Percentiles rank a stretch among this genome's conserved stretches.
Evolutionary conservation across 1,140 invertebrate genomes (phyloP).

Genomic region (Bicyclus anynana): DNA sequence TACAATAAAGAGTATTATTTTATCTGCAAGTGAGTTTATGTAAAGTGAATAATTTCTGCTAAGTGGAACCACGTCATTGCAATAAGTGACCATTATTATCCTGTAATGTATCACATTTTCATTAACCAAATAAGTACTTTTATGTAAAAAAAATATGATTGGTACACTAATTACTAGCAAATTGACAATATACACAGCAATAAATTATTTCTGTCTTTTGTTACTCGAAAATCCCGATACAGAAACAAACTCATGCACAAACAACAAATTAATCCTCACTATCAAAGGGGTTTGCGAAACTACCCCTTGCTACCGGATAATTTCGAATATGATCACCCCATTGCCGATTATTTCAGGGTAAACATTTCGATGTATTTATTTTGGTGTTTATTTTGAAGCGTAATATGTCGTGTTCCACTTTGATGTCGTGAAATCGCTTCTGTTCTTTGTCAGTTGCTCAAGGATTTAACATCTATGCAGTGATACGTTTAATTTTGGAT

Average conservation of each 20-base stretch:
- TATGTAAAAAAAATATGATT: too few relatives aligned
- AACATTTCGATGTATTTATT: constrained; percentile 75
- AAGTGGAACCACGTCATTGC: too few relatives aligned
- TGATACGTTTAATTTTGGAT: constrained; percentile 61
- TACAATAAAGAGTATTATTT: too few relatives aligned
- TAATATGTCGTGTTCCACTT: constrained; percentile 76
- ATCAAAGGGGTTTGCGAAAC: constrained; percentile 60
- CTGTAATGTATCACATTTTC: too few relatives aligned
- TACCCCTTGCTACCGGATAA: constrained; percentile 68
- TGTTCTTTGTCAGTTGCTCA: constrained; percentile 68
- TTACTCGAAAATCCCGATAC: constrained; percentile 59
- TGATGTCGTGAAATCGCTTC: constrained; percentile 76
- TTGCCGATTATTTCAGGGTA: constrained; percentile 68
- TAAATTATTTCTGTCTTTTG: constrained; percentile 25
- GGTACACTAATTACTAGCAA: too few relatives aligned
- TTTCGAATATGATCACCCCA: constrained; percentile 71
- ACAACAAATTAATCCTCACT: constrained; percentile 67
- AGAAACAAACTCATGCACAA: constrained; percentile 51
- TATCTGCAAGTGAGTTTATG: too few relatives aligned
- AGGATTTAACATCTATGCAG: constrained; percentile 67
- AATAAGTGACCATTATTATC: too few relatives aligned
- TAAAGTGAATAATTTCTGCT: too few relatives aligned
- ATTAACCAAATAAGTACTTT: too few relatives aligned
- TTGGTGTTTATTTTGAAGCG: constrained; percentile 74
- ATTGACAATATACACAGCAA: neutral